Evolutionary conservation across 2,797 vertebrate species (phyloP), one percentile per base, ranked within the genome.

Genomic region (Lacerta viridis): DNA sequence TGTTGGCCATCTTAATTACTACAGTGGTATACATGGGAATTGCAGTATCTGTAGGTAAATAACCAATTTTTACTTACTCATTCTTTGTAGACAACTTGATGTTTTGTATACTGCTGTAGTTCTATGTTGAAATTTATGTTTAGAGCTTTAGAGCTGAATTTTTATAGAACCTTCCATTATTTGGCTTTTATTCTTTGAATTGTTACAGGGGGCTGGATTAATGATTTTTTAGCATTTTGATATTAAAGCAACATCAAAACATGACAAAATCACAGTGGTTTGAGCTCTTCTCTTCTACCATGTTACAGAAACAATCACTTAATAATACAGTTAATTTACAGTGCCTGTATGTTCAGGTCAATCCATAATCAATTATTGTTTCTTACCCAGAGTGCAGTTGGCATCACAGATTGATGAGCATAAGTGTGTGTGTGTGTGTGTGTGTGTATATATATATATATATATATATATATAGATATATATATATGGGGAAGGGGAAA

Each of bases 1-100:
- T 99, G 66, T 95, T 99, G 94, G 99, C 99, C 96, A 99, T 99
- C 92, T 93, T 99, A 90, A 97, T 99, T 93, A 99, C 99, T 83
- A 99, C 98, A 5, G 71, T 99, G 64, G 98, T 99, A 93, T 99
- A 99, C 93, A 90, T 97, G 92, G 99, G 98, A 91, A 98, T 99
- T 91, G 99, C 98, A 86, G 92, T 99, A 72, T 98, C 98, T 91
- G 98, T 99, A 97, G 99, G 99, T 99, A 96, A 96, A 94, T 90
- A 80, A 46, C 89, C 89, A 88, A 39, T 64, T 88, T 94, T 93
- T 27, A 50, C 66, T 88, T 95, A 85, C 92, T 83, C 80, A 41
- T 95, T 91, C 59, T 1, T 78, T 90, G 84, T 75, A 0, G 78
- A 27, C 87, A 1, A 89, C 93, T 93, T 94, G 11, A 59, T 93